Conservation (phyloP, 1,140 invertebrate species). For the Aphidius gifuensis region DNA sequence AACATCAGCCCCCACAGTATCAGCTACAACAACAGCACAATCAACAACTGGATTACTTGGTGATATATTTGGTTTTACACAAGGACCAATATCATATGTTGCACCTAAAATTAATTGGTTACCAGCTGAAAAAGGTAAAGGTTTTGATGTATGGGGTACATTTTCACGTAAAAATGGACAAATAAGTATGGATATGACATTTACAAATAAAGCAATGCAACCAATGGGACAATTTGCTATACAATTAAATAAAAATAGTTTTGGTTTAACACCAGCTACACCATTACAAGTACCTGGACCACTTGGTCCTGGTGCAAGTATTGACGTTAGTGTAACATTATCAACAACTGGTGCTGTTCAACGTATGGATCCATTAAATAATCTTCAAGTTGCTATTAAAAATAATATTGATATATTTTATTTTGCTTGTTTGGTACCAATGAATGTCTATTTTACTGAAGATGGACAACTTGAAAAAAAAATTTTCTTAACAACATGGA, state of each 20-base stretch:
- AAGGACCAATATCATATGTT: constrained; percentile 66
- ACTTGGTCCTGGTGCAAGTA: constrained; percentile 79
- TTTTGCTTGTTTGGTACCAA: constrained; percentile 91
- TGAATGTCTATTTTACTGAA: constrained; percentile 91
- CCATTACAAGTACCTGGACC: constrained; percentile 77
- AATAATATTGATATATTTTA: constrained; percentile 99
- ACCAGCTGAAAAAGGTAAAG: constrained; percentile 93
- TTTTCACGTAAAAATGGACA: constrained; percentile 82
- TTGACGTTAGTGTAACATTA: constrained; percentile 74
- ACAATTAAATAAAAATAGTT: constrained; percentile 99
- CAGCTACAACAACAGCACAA: constrained; percentile 33
- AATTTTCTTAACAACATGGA: constrained; percentile 97
- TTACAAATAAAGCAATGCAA: constrained; percentile 98
- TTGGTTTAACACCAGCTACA: constrained; percentile 83
- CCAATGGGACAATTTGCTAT: constrained; percentile 95
- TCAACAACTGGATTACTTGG: constrained; percentile 73
- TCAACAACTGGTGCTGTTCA: constrained; percentile 88
- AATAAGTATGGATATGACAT: constrained; percentile 94
- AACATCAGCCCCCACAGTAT: constrained; percentile 40
- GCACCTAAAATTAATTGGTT: constrained; percentile 90
- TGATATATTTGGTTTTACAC: constrained; percentile 84
- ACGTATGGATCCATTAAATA: constrained; percentile 96
- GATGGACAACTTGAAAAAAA: constrained; percentile 98
- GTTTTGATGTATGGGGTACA: constrained; percentile 95
- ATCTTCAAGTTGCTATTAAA: constrained; percentile 96